Percentiles rank a stretch among this genome's conserved stretches.
Evolutionary conservation across 64 coral and sea anemone species (phyloP).

Genomic region (Dendrophyllia cribrosa): DNA sequence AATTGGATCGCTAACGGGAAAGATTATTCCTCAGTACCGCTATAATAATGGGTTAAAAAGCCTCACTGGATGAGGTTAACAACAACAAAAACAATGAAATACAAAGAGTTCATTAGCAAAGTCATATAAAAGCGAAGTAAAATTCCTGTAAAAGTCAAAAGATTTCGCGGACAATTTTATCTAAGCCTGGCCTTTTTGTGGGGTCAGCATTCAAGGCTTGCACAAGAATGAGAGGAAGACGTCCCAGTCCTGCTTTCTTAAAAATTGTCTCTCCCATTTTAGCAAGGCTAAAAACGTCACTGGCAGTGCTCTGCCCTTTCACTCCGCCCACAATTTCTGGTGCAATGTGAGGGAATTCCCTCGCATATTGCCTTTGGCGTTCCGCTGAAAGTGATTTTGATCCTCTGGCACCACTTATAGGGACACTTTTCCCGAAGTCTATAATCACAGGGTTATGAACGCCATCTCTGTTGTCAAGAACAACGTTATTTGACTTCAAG

Average conservation of each 20-base stretch:
- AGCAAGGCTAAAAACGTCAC: constrained; percentile 41
- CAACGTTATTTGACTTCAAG: constrained; percentile 39
- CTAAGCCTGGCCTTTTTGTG: constrained; percentile 33
- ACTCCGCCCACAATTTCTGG: constrained; percentile 33
- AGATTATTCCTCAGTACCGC: too few relatives aligned
- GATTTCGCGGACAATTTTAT: constrained; percentile 14
- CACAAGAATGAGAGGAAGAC: constrained; percentile 1
- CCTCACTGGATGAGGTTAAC: too few relatives aligned
- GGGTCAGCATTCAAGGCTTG: constrained; percentile 23
- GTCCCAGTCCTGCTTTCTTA: background rate
- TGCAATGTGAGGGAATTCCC: constrained; percentile 16
- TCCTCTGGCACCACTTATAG: constrained; percentile 31
- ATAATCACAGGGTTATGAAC: constrained; percentile 21
- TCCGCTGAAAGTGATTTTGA: constrained; percentile 3
- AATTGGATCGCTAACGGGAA: too few relatives aligned
- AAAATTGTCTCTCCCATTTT: background rate
- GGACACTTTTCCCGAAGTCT: constrained; percentile 45
- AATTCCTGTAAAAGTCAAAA: too few relatives aligned
- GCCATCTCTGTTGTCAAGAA: constrained; percentile 32
- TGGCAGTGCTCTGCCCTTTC: constrained; percentile 16
- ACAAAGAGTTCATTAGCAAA: too few relatives aligned
- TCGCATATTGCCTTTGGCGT: background rate
- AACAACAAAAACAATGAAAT: too few relatives aligned
- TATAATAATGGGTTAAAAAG: too few relatives aligned
- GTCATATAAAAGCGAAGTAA: too few relatives aligned